These are phyloP conservation scores for Nesidiocoris tenuis DNA, from an alignment of 2,888 invertebrate species.

Conservation along the genomic window DNA sequence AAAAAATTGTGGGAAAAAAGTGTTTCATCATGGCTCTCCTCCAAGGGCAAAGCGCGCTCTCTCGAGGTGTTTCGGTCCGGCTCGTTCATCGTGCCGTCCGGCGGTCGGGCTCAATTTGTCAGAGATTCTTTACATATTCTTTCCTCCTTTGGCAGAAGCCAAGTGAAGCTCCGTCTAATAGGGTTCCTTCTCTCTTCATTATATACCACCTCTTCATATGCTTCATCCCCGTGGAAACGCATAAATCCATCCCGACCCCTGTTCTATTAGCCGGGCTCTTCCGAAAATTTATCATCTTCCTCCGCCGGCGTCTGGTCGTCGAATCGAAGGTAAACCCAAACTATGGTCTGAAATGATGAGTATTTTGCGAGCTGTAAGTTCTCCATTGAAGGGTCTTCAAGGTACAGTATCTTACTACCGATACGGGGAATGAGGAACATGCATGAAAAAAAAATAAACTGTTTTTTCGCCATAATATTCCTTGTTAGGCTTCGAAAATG, in stretches of 20 bases:
- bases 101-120: slow-evolving; percentile 22
- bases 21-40: slow-evolving; percentile 36
- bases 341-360: too few species aligned
- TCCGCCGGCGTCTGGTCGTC: not conserved
- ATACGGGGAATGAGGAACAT: too few species aligned
- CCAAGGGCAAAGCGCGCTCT: not conserved
- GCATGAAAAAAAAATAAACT: too few species aligned
- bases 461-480: too few species aligned
- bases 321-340: too few species aligned
- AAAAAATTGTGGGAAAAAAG: not conserved
- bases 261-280: slow-evolving; percentile 33
- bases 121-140: slow-evolving; percentile 42
- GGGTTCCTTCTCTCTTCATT: slow-evolving; percentile 7
- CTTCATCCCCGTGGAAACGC: slow-evolving; percentile 9
- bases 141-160: slow-evolving; percentile 7
- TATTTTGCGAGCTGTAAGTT: too few species aligned
- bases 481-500: too few species aligned
- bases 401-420: too few species aligned
- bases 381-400: too few species aligned
- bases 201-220: not conserved
- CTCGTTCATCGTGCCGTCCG: not conserved
- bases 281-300: slow-evolving; percentile 36
- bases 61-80: not conserved
- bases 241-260: slow-evolving; percentile 37
- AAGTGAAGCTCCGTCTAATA: slow-evolving; percentile 14